Percentiles rank a stretch among this genome's conserved stretches.
Conservation (phyloP, 2,113 vertebrate species). For the Phyllostomus discolor region DNA sequence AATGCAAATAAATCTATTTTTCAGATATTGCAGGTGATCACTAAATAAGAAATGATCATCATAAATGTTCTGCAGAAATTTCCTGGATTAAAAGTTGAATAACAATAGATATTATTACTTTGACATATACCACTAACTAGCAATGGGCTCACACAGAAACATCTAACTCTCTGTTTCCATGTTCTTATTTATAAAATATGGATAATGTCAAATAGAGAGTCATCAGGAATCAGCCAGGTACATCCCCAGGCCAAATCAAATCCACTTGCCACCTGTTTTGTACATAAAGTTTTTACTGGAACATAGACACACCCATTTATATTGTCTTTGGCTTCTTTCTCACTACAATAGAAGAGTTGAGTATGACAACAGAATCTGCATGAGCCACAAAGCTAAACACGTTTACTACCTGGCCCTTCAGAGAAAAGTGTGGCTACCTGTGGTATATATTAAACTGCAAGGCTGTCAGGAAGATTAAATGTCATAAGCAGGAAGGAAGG, state of each 20-base stretch:
- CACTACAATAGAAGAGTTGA: background rate
- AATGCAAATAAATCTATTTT: background rate
- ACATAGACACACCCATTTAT: background rate
- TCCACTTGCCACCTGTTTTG: background rate
- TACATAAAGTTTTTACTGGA: background rate
- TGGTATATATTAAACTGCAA: background rate
- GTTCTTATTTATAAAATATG: background rate
- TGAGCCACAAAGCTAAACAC: background rate
- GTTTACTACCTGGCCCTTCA: background rate
- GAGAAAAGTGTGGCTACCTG: background rate
- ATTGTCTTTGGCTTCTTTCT: background rate
- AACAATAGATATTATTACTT: background rate
- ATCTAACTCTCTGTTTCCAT: background rate
- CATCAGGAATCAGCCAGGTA: background rate
- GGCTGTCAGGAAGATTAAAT: background rate
- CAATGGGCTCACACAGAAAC: background rate
- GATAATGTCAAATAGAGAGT: background rate
- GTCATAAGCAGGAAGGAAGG: slow-evolving; percentile 16
- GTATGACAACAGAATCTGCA: background rate
- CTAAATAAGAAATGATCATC: background rate
- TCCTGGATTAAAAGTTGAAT: background rate
- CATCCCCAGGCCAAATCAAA: background rate
- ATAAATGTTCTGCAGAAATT: background rate
- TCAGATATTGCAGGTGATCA: background rate
- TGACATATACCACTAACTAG: background rate